Base-by-base conservation (phyloP, 1,140 invertebrate species). In the Drosophila paulistorum region DNA sequence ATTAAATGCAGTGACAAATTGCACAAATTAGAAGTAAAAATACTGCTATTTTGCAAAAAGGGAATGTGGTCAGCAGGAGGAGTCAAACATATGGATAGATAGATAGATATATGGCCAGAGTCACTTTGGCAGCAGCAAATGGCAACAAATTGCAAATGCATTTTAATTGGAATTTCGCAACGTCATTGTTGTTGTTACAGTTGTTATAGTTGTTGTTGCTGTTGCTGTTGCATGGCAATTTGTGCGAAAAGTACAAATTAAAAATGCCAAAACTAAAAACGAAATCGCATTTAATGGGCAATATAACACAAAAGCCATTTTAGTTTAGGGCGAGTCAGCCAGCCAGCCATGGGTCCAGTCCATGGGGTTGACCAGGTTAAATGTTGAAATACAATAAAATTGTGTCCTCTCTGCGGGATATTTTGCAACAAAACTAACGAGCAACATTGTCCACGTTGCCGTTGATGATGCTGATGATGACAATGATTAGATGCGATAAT, bases 401-500 rank as follows among this genome's bases (percentile, higher is more conserved):
- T 42, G 59, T n/a, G n/a, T 39, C 9, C 17, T 35, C 11, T 10
- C 55, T 48, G 51, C 7, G 30, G 35, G 51, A 41, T 45, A 70
- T 74, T 30, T 60, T 54, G 48, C n/a, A 65, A 54, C 74, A 59
- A 74, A 87, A 75, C 84, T 89, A 89, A 89, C 84, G 85, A 89
- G 84, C 85, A 73, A 68, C 81, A 89, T 85, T 89, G 84, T 89
- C 17, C 45, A 51, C 45, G 20, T 51, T 23, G 45, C 10, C 37
- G 17, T 48, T 51, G 45, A 51, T 51, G 45, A 51, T 89, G 72
- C 67, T 89, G 85, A 90, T 89, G 84, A 89, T 89, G 85, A 89
- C 85, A 89, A 84, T 90, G 87, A 86, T 90, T 90, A 83, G 82
- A 90, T 86, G 82, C 82, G 87, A 90, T 90, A 90, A 90, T 90